Evolutionary conservation across 1,140 invertebrate species (phyloP).

Genomic region (Drosophila albomicans): DNA sequence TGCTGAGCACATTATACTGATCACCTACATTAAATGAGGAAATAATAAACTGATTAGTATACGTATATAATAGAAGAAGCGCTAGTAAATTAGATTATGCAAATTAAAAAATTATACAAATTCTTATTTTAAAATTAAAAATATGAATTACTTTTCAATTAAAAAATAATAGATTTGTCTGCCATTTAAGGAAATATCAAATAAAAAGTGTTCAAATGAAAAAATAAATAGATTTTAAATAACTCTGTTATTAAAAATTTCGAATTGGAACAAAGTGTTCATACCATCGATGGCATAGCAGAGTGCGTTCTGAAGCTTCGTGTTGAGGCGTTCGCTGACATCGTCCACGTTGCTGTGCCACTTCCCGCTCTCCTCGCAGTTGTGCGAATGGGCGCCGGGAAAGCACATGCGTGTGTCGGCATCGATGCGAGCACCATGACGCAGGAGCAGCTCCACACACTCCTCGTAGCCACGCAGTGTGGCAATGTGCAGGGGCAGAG

Average conservation of each 20-base stretch:
- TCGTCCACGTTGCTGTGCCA: constrained; percentile 82
- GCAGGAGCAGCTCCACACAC: constrained; percentile 86
- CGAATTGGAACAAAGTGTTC: too few species aligned
- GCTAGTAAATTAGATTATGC: too few species aligned
- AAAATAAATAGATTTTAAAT: too few species aligned
- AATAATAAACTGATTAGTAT: background rate
- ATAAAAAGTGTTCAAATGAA: too few species aligned
- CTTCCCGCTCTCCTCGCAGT: constrained; percentile 89
- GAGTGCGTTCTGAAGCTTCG: constrained; percentile 89
- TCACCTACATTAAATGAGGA: constrained; percentile 82
- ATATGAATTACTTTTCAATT: too few species aligned
- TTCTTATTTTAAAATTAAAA: too few species aligned
- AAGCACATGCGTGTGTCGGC: constrained; percentile 88
- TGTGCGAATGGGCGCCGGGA: constrained; percentile 89
- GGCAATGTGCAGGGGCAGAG: constrained; percentile 90
- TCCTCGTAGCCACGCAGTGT: constrained; percentile 89
- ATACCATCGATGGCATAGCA: constrained; percentile 90
- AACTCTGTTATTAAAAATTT: too few species aligned
- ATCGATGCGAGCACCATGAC: constrained; percentile 87
- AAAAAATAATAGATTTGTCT: too few species aligned
- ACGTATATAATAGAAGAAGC: background rate
- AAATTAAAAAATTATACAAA: too few species aligned
- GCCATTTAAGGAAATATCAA: too few species aligned
- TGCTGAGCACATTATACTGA: constrained; percentile 88
- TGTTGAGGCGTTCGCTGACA: constrained; percentile 84